Evolutionary conservation across 2,888 invertebrate species (phyloP).

Genomic region (Esperia sulphurella): DNA sequence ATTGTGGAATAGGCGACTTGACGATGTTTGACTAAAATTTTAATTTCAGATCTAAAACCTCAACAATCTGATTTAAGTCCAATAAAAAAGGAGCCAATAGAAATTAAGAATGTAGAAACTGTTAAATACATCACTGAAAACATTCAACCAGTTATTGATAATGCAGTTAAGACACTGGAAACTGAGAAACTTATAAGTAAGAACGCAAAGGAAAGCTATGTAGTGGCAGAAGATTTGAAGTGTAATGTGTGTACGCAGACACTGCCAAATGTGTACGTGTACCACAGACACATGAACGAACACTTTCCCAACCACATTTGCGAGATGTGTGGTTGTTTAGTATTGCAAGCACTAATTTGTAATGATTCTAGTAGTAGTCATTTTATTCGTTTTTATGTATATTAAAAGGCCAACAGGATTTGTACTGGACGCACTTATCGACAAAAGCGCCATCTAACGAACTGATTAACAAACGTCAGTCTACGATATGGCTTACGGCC

Average conservation of each 20-base stretch:
- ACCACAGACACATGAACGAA: conserved; percentile 24
- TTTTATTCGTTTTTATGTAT: too few relatives aligned
- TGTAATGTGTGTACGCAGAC: conserved; percentile 16
- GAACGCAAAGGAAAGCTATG: conserved; percentile 7
- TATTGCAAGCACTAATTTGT: too few relatives aligned
- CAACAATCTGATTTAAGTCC: too few relatives aligned
- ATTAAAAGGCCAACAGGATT: too few relatives aligned
- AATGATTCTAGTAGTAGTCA: too few relatives aligned
- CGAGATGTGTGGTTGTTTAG: conserved; percentile 25
- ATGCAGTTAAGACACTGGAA: not conserved
- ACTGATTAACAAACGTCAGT: too few relatives aligned
- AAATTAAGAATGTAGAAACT: not conserved
- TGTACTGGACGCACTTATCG: too few relatives aligned
- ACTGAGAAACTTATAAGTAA: conserved; percentile 1
- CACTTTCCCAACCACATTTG: conserved; percentile 29
- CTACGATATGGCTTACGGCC: too few relatives aligned
- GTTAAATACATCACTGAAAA: not conserved
- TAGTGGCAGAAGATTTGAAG: conserved; percentile 20
- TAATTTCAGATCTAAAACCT: not conserved
- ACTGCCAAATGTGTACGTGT: conserved; percentile 19
- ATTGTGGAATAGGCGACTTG: too few relatives aligned
- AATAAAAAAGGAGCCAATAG: not conserved
- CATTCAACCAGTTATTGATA: too few relatives aligned
- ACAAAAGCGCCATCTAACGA: too few relatives aligned
- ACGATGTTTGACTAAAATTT: not conserved